Percentiles rank a stretch among this genome's conserved stretches.
phyloP scores from a whole-genome alignment of 2,797 vertebrate species.

The Varecia variegata region DNA sequence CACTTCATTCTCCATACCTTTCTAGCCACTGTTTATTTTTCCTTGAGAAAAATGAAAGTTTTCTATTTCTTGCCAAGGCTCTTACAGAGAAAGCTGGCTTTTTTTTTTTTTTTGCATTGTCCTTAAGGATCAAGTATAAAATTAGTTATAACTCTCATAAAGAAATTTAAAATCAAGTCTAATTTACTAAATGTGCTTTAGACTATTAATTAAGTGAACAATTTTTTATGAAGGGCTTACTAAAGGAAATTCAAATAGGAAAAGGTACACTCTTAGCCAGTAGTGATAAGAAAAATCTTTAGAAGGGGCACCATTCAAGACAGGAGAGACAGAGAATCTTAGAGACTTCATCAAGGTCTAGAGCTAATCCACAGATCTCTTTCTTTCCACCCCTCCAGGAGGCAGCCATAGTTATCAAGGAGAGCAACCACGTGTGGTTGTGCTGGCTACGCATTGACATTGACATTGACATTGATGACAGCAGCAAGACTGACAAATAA shows the following conservation, averaged over 20 bases:
- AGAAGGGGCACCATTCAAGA: not conserved
- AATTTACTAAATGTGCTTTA: conserved; percentile 44
- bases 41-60: conserved; percentile 71
- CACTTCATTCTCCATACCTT: conserved; percentile 69
- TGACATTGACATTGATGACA: not conserved
- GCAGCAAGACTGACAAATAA: not conserved
- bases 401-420: not conserved
- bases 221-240: not conserved
- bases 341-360: not conserved
- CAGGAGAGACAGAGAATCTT: not conserved
- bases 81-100: conserved; percentile 57
- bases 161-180: conserved; percentile 55
- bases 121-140: conserved; percentile 35
- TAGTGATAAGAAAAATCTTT: not conserved
- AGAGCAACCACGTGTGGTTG: too few species aligned
- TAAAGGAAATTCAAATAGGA: not conserved
- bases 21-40: conserved; percentile 68
- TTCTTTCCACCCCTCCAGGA: not conserved
- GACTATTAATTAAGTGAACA: conserved; percentile 31
- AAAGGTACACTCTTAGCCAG: not conserved
- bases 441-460: not conserved
- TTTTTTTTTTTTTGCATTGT: not conserved
- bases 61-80: conserved; percentile 73
- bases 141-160: conserved; percentile 29
- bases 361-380: not conserved